Conservation (phyloP, 2,888 invertebrate species). For the Cloeon dipterum region DNA sequence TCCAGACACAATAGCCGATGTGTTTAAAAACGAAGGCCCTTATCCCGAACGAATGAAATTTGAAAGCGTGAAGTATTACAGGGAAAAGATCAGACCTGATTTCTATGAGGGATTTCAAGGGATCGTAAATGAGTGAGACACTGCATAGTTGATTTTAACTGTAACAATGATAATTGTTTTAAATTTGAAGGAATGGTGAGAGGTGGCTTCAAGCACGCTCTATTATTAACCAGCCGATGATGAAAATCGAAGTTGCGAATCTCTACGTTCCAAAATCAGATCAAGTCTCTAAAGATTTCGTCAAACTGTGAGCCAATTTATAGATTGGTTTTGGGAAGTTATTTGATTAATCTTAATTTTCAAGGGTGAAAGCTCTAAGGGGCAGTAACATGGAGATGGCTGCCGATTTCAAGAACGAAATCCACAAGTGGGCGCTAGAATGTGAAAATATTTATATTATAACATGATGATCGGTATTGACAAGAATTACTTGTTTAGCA, state of each 20-base stretch:
- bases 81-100: constrained; percentile 13
- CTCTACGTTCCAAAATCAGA: constrained; percentile 25
- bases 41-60: constrained; percentile 19
- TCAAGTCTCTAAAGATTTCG: constrained; percentile 19
- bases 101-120: constrained; percentile 13
- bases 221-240: constrained; percentile 38
- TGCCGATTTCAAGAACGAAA: constrained; percentile 24
- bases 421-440: constrained; percentile 39
- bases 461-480: too few species aligned
- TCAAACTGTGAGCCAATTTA: constrained; percentile 6
- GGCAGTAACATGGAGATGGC: constrained; percentile 17
- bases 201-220: constrained; percentile 41
- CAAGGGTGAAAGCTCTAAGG: constrained; percentile 17
- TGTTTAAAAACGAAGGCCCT: constrained; percentile 19
- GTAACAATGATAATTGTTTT: neutral
- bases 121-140: constrained; percentile 16
- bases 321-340: neutral
- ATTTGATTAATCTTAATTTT: constrained; percentile 10
- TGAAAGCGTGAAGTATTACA: constrained; percentile 18
- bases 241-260: constrained; percentile 33
- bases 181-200: constrained; percentile 26
- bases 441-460: constrained; percentile 14
- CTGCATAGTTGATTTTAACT: constrained; percentile 2
- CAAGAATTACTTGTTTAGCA: too few species aligned
- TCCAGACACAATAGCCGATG: constrained; percentile 4